Evolutionary conservation across 2,797 vertebrate genomes (phyloP).

Genomic region (Acanthornis magna): DNA sequence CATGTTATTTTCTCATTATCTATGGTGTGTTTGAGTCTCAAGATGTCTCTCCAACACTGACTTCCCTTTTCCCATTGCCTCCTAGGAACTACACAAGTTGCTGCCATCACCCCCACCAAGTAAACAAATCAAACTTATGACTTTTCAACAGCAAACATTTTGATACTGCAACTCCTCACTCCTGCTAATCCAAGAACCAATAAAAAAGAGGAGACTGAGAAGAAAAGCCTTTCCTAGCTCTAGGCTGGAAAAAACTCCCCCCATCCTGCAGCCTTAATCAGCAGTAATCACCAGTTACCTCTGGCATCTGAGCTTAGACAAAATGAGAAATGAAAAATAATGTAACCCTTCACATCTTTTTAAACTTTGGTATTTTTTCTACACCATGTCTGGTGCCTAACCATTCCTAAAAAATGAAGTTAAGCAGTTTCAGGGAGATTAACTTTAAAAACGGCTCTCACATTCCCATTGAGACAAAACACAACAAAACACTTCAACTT

Average conservation of each 20-base stretch:
- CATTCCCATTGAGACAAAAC: background rate
- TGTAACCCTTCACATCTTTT: background rate
- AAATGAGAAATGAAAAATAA: background rate
- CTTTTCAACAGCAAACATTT: background rate
- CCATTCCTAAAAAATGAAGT: background rate
- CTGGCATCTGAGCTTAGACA: background rate
- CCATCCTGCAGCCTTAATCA: background rate
- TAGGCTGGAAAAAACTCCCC: background rate
- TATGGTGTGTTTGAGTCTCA: background rate
- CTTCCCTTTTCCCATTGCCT: background rate
- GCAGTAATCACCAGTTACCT: background rate
- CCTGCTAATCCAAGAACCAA: background rate
- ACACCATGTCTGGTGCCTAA: background rate
- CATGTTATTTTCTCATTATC: background rate
- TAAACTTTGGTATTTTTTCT: background rate
- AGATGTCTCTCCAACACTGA: background rate
- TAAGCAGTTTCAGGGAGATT: background rate
- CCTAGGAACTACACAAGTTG: background rate
- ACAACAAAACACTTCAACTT: background rate
- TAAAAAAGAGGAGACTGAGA: background rate
- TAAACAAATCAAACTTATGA: background rate
- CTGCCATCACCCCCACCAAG: background rate
- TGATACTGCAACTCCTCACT: background rate
- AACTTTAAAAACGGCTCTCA: background rate
- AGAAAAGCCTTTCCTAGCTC: background rate